Conservation (phyloP, 2,113 vertebrate species). For the Budorcas taxicolor region DNA sequence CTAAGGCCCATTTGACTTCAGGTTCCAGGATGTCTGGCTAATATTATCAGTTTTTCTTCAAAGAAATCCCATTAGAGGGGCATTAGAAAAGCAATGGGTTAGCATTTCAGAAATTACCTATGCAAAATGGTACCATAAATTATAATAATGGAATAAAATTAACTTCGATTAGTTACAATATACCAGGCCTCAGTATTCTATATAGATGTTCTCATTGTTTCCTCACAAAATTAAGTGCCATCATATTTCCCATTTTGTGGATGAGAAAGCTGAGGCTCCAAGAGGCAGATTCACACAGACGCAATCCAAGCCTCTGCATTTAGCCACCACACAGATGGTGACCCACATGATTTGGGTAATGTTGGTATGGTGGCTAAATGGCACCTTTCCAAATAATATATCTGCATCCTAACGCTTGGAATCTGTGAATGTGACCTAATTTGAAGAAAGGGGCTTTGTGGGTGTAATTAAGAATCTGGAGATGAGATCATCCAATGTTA, state of each 20-base stretch:
- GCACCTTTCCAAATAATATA: neutral
- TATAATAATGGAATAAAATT: conserved; percentile 11
- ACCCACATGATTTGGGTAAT: neutral
- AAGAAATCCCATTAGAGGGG: conserved; percentile 17
- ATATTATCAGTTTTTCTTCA: conserved; percentile 37
- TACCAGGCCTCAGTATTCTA: neutral
- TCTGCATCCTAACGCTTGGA: neutral
- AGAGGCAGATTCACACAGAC: neutral
- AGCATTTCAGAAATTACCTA: conserved; percentile 7
- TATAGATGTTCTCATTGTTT: neutral
- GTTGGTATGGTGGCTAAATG: neutral
- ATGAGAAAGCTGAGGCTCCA: neutral
- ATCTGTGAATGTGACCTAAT: neutral
- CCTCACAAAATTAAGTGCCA: neutral
- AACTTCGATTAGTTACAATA: neutral
- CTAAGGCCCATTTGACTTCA: neutral
- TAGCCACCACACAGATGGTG: accelerated
- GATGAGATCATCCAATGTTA: neutral
- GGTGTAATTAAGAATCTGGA: neutral
- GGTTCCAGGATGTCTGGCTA: neutral
- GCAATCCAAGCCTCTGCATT: neutral
- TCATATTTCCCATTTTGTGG: neutral
- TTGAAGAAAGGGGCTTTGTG: neutral
- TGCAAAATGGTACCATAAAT: conserved; percentile 17
- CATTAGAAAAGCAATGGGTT: neutral